Conservation (phyloP, 2,888 invertebrate species). For the Choreutis nemorana region DNA sequence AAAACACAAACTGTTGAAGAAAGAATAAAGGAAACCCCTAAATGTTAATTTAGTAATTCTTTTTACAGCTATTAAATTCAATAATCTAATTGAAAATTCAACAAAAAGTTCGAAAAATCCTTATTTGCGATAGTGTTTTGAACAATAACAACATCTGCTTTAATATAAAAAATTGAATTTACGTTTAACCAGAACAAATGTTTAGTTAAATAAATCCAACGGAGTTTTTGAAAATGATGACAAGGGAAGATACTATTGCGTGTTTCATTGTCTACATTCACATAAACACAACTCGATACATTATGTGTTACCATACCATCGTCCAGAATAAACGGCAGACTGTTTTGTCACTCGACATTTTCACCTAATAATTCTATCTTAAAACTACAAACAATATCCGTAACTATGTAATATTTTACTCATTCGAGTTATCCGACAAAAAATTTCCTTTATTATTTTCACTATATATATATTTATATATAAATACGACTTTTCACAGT, state of each 20-base stretch:
- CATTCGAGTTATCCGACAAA: constrained; percentile 28
- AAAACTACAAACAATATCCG: constrained; percentile 33
- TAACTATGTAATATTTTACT: constrained; percentile 30
- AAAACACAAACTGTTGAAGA: constrained; percentile 36
- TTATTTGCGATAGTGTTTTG: constrained; percentile 37
- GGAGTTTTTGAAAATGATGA: constrained; percentile 25
- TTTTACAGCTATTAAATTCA: constrained; percentile 39
- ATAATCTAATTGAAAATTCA: constrained; percentile 28
- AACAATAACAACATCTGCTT: constrained; percentile 46
- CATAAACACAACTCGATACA: constrained; percentile 11
- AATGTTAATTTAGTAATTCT: constrained; percentile 31
- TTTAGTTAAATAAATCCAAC: constrained; percentile 22
- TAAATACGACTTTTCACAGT: too few species aligned
- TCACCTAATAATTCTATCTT: constrained; percentile 34
- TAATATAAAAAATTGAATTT: constrained; percentile 45
- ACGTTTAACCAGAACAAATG: constrained; percentile 31
- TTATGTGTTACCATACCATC: constrained; percentile 6
- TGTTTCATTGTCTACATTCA: constrained; percentile 20
- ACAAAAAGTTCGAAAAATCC: constrained; percentile 26
- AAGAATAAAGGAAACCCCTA: constrained; percentile 35
- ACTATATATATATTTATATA: constrained; percentile 31
- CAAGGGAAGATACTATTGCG: constrained; percentile 21
- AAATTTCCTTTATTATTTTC: constrained; percentile 33
- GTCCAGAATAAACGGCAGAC: constrained; percentile 8
- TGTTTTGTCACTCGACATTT: constrained; percentile 13